A percentile compares a stretch with the other conserved stretches of the same genome.
Evolutionary conservation across 2,797 vertebrate species (phyloP).

Genomic region (Gila robusta): DNA sequence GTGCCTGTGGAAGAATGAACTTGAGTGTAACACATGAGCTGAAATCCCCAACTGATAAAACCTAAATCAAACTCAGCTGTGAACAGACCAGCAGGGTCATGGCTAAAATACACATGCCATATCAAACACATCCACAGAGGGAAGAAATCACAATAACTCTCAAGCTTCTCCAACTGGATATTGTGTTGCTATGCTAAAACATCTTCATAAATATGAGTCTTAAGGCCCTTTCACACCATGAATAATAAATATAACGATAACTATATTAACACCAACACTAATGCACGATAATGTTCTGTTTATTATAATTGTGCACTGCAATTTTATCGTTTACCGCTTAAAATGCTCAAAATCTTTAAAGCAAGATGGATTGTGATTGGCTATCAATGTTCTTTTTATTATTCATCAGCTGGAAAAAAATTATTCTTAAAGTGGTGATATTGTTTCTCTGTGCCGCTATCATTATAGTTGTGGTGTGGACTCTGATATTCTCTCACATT

Average conservation of each 20-base stretch:
- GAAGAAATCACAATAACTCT: background rate
- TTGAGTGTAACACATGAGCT: slow-evolving; percentile 51
- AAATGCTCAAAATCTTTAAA: background rate
- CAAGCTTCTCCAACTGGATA: background rate
- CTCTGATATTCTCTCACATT: background rate
- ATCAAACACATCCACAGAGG: slow-evolving; percentile 38
- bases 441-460: background rate
- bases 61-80: slow-evolving; percentile 61
- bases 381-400: background rate
- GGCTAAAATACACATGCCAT: slow-evolving; percentile 30
- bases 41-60: slow-evolving; percentile 52
- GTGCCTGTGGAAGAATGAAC: slow-evolving; percentile 52
- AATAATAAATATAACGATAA: background rate
- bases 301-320: background rate
- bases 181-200: background rate
- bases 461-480: background rate
- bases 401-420: background rate
- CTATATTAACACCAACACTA: background rate
- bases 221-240: background rate
- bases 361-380: background rate
- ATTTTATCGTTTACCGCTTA: background rate
- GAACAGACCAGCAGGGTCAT: slow-evolving; percentile 33
- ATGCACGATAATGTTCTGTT: background rate
- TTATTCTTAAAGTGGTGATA: background rate
- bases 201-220: background rate